Percentiles rank a stretch among this genome's conserved stretches.
Evolutionary conservation across 2,113 vertebrate species (phyloP).

Genomic region (Catharus bicknelli): DNA sequence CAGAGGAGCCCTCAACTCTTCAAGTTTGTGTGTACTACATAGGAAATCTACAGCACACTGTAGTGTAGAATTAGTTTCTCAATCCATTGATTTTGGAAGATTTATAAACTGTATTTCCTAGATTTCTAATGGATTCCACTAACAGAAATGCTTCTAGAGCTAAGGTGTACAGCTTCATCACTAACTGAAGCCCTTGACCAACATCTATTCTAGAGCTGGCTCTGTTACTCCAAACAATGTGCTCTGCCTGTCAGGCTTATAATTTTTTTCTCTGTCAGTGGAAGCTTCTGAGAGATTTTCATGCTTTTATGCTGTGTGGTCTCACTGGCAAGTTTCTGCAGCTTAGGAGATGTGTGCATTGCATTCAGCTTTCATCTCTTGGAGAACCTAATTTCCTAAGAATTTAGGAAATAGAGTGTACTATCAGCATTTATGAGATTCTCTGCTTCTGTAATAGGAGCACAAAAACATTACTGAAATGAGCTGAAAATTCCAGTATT

Average conservation of each 20-base stretch:
- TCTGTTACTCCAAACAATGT: not conserved
- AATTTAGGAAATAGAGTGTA: not conserved
- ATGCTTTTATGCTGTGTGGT: not conserved
- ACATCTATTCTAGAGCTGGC: not conserved
- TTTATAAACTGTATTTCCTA: not conserved
- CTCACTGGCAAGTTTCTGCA: not conserved
- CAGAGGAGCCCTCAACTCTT: not conserved
- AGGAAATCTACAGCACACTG: not conserved
- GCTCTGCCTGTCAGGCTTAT: not conserved
- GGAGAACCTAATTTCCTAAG: not conserved
- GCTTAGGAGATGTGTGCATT: not conserved
- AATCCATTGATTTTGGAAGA: not conserved
- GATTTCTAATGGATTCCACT: not conserved
- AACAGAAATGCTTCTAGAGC: not conserved
- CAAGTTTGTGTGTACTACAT: not conserved
- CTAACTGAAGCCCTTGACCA: not conserved
- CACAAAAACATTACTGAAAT: not conserved
- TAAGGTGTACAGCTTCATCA: not conserved
- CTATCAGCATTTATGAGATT: not conserved
- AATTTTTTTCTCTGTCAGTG: rapidly evolving
- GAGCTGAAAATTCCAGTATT: not conserved
- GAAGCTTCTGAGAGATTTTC: not conserved
- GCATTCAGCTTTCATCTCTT: not conserved
- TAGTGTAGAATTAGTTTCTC: not conserved
- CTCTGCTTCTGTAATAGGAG: not conserved